These are phyloP conservation scores for Drosophila paulistorum DNA, from an alignment of 1,140 invertebrate species.

Conservation along the genomic window DNA sequence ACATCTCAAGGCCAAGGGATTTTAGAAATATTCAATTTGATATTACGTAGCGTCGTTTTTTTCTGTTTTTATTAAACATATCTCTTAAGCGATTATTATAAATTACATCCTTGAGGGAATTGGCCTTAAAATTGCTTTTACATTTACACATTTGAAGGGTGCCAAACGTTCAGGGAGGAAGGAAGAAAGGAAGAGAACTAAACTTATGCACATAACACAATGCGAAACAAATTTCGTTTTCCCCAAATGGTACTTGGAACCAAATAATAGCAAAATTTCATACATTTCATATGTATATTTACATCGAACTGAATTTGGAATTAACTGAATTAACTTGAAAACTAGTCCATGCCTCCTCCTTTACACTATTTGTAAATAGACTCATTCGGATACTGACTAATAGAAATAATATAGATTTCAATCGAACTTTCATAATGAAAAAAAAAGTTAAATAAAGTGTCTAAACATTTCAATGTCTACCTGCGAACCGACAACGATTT, in stretches of 20 bases:
- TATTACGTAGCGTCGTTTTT: not conserved
- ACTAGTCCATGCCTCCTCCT: not conserved
- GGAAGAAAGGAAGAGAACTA: not conserved
- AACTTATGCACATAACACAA: conserved; percentile 1
- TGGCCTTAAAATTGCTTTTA: conserved; percentile 13
- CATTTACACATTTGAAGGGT: conserved; percentile 7
- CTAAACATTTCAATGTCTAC: not conserved
- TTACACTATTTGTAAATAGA: not conserved
- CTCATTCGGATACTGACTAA: not conserved
- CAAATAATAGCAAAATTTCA: not conserved
- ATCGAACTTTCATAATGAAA: not conserved
- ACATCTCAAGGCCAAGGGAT: conserved; percentile 90
- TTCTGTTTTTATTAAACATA: conserved; percentile 14
- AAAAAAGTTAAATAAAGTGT: not conserved
- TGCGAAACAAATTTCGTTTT: not conserved
- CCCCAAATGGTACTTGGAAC: too few species aligned
- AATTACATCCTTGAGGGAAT: conserved; percentile 24
- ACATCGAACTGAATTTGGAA: not conserved
- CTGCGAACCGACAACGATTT: not conserved
- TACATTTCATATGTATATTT: too few species aligned
- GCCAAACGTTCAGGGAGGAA: not conserved
- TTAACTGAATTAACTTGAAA: too few species aligned
- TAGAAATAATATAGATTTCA: not conserved
- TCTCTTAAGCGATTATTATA: conserved; percentile 16
- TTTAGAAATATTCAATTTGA: conserved; percentile 83